Conservation (phyloP, 2,113 vertebrate genomes). For the Tetrao urogallus region DNA sequence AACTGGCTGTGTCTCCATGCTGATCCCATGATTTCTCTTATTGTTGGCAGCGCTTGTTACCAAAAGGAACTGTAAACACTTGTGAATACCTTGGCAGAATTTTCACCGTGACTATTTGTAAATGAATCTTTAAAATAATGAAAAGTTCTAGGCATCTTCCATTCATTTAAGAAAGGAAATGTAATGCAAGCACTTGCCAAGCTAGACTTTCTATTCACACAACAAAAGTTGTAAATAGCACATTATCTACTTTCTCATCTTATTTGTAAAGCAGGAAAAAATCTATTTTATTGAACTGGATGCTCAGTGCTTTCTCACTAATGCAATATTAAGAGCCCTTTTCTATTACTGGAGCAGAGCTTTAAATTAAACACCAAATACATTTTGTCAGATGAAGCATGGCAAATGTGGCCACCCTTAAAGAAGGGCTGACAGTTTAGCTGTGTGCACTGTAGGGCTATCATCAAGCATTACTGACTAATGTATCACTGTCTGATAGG, state of each 20-base stretch:
- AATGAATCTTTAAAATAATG: constrained; percentile 14
- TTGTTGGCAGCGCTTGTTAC: not conserved
- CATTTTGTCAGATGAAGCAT: constrained; percentile 31
- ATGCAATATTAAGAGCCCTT: constrained; percentile 49
- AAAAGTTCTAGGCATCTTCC: not conserved
- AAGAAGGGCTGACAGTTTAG: not conserved
- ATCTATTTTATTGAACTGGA: constrained; percentile 63
- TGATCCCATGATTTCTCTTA: not conserved
- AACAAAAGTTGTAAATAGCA: constrained; percentile 55
- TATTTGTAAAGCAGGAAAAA: constrained; percentile 55
- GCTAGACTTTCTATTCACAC: constrained; percentile 28
- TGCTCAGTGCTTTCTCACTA: constrained; percentile 40
- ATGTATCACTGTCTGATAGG: constrained; percentile 1
- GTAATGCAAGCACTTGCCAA: not conserved
- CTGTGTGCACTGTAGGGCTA: not conserved
- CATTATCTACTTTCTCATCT: constrained; percentile 50
- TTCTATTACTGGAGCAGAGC: constrained; percentile 18
- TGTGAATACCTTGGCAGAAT: not conserved
- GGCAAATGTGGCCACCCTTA: not conserved
- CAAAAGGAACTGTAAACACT: not conserved
- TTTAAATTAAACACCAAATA: constrained; percentile 67
- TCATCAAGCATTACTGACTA: not conserved
- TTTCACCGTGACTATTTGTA: not conserved
- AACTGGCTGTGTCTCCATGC: not conserved
- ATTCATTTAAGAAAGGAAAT: constrained; percentile 14